Base-by-base conservation (phyloP, 2,888 invertebrate species). In the Willowsia nigromaculata region DNA sequence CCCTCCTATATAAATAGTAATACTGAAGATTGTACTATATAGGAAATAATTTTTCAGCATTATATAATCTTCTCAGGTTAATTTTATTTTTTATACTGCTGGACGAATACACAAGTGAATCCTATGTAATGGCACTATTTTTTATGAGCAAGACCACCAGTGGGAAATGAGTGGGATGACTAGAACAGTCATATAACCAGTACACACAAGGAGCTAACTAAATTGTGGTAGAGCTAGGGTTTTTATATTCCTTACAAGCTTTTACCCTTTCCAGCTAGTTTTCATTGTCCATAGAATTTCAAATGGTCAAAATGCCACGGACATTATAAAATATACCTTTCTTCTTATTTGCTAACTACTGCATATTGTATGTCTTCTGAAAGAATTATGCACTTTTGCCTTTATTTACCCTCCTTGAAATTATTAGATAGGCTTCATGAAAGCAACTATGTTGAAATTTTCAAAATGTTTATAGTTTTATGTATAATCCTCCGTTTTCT, bases 191-290 rank as follows among this genome's bases (percentile, higher is more conserved):
- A 40, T n/a, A n/a, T n/a, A 40, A 40, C 40, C 68, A 33, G 65
- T 65, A 33, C 25, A 22, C 2, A 47, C 47, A 18, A 15, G 59
- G 3, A 65, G 30, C 65, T 65, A 65, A 78, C 78, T 50, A 30
- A 78, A 53, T 78, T 78, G 78, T 50, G 25, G 18, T 22, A 30
- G n/a, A 78, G 9, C 40, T 50, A 3, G 27, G 13, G 13, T 62
- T 30, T 62, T 82, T 47, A 22, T 30, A 80, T 80, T 33, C 6
- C n/a, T 33, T 65, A 13, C 15, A 65, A 65, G 15, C n/a, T 47
- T 30, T 30, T 59, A 11, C 43, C n/a, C 62, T 82, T 83, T 83
- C 83, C 68, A 30, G 30, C 22, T 83, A 65, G 68, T 83, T 68
- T 68, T 68, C 53, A 68, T 83, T 50, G 65, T 83, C 53, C 37